Evolutionary conservation across 2,888 invertebrate genomes (phyloP).

Genomic region (Hylaea fasciaria): DNA sequence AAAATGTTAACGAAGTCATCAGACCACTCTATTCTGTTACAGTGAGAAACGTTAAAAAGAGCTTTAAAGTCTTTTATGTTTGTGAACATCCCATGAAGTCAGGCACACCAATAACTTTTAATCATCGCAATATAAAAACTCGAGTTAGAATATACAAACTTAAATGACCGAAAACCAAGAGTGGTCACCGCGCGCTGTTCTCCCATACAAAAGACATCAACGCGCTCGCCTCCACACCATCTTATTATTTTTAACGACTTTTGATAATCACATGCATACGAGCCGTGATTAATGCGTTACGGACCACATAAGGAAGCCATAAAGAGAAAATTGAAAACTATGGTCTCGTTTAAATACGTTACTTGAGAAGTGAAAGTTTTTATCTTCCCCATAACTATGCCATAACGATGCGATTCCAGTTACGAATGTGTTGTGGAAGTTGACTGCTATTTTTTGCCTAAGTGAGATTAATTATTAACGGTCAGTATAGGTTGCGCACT

Average conservation of each 20-base stretch:
- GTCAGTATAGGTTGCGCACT: not conserved
- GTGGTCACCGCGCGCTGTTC: not conserved
- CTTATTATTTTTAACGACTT: conserved; percentile 20
- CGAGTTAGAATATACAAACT: too few species aligned
- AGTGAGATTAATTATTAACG: not conserved
- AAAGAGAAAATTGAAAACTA: conserved; percentile 20
- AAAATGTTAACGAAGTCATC: too few species aligned
- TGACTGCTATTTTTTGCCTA: conserved; percentile 2
- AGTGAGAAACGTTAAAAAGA: too few species aligned
- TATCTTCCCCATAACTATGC: conserved; percentile 19
- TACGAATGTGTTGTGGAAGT: conserved; percentile 9
- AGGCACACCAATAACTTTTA: not conserved
- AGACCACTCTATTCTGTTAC: not conserved
- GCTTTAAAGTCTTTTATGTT: too few species aligned
- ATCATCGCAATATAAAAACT: not conserved
- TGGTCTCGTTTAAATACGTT: conserved; percentile 11
- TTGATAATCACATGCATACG: conserved; percentile 27
- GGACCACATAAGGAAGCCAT: conserved; percentile 35
- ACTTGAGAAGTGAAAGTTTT: conserved; percentile 27
- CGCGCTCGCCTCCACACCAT: conserved; percentile 36
- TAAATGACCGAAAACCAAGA: too few species aligned
- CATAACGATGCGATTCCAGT: conserved; percentile 13
- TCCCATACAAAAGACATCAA: conserved; percentile 51
- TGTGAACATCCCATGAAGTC: too few species aligned
- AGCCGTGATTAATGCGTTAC: conserved; percentile 25